Evolutionary conservation across 2,888 invertebrate genomes (phyloP), one percentile per base, ranked within the genome.

Genomic region (Taenaris catops): DNA sequence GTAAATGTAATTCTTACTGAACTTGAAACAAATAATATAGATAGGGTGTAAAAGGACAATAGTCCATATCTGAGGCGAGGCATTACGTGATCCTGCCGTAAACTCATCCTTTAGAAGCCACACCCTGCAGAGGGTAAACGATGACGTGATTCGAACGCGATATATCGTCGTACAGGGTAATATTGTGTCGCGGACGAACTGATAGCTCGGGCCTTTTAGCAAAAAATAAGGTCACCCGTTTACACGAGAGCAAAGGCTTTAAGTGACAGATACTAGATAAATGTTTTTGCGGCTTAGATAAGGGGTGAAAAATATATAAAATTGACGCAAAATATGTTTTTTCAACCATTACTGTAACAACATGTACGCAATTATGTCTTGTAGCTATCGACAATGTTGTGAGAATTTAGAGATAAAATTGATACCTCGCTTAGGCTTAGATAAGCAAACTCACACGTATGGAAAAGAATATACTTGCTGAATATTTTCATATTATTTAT

Each of bases 241-340:
- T 74, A 78, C 73, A 80, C 68, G 71, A 78, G 75, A 74, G 79
- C 71, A 76, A 73, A 72, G 67, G 74, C 73, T 79, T 79, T 73
- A 80, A 80, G 74, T 80, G 81, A 81, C 81, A 80, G 75, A 81
- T 79, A 70, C 74, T 78, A 81, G 83, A 83, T 83, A 83, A 81
- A 83, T 81, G 78, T 76, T 72, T 79, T 76, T 69, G 65, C 74
- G 63, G 63, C 58, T 67, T 63, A 76, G 76, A 80, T 78, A 76
- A 71, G 72, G 63, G 56, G 57, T 53, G 63, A 45, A 63, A 62
- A 63, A 66, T 64, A 67, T 68, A 25, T 29, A 26, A 78, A 69
- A 68, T 34, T 23, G 26, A 9, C 3, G 10, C 2, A 7, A 25
- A 8, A 16, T 25, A 8, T 2, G 8, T 16, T 25, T 25, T 16